Evolutionary conservation across 2,888 invertebrate species (phyloP).

Genomic region (Dichetophora obliterata): DNA sequence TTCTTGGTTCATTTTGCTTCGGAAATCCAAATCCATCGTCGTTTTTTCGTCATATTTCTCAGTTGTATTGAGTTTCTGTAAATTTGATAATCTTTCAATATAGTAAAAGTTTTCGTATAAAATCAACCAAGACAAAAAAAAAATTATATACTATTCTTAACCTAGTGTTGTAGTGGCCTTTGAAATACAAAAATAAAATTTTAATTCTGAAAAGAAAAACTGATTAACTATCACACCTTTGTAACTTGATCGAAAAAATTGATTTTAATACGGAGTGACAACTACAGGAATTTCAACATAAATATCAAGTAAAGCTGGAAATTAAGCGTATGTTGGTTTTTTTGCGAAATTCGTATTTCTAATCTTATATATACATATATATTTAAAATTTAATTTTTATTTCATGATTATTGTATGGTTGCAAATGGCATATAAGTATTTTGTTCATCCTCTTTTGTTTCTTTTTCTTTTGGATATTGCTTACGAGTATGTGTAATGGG

Average conservation of each 20-base stretch:
- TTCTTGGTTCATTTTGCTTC: constrained; percentile 34
- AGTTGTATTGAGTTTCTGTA: constrained; percentile 37
- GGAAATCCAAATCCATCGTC: constrained; percentile 49
- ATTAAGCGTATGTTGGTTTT: neutral
- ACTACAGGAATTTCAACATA: neutral
- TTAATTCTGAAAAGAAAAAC: neutral
- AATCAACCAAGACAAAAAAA: constrained; percentile 17
- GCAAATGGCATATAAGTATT: constrained; percentile 25
- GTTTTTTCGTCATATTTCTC: constrained; percentile 42
- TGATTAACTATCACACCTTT: neutral
- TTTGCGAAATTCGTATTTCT: neutral
- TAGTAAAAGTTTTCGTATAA: neutral
- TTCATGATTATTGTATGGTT: neutral
- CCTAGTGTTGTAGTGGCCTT: constrained; percentile 40
- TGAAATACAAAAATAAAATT: constrained; percentile 25
- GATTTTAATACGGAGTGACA: neutral
- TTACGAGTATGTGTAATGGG: neutral
- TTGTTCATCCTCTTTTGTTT: neutral
- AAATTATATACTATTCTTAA: constrained; percentile 11
- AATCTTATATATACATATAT: neutral
- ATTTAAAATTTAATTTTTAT: constrained; percentile 2
- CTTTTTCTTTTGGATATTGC: neutral
- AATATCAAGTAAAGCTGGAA: neutral
- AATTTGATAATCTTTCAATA: constrained; percentile 41
- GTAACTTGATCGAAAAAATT: constrained; percentile 16